Base-by-base conservation (phyloP, 2,888 invertebrate genomes). In the Drosophila nr. medialis region DNA sequence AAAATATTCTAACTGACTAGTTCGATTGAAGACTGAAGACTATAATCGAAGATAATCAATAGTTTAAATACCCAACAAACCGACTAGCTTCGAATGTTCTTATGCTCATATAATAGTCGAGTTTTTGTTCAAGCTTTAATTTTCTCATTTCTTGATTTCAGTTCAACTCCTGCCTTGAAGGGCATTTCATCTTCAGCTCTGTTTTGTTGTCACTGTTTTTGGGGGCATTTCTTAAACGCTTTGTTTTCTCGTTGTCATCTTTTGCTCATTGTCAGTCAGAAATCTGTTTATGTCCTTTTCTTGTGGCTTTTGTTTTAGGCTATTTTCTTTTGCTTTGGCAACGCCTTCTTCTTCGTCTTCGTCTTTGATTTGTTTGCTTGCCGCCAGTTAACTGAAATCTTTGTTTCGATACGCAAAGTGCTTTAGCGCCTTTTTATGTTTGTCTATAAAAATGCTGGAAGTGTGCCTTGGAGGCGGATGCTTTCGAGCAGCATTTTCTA, bases 241-340 rank as follows among this genome's bases (percentile, higher is more conserved):
- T 77, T 69, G 48, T 48, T 64, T 53, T n/a, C 60, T 61, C 10
- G 30, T 48, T 63, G 59, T 55, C 82, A 87, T 84, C 74, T 71
- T 78, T 67, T 54, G 45, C 60, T 53, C 64, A 66, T 73, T 84
- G 68, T 55, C 67, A 54, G 42, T 32, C 50, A 55, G 61, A 71
- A 68, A 70, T 64, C 56, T 70, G 72, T 83, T 87, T 77, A 85
- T 75, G 77, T 80, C 15, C 45, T 51, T 74, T 80, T 58, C 73
- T 80, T 77, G 88, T 61, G 74, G 80, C 66, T 75, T 87, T 89
- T 83, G 75, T 74, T 88, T 88, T 38, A 4, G 36, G 27, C 13
- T 77, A 77, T 73, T 74, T 88, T 86, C 64, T 77, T 86, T 85
- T 80, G 77, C 70, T 87, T 83, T 72, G 68, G 51, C 21, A 58